A percentile compares a stretch with the other conserved stretches of the same genome.
Evolutionary conservation across 2,797 vertebrate species (phyloP).

Genomic region (Remorina albescens): DNA sequence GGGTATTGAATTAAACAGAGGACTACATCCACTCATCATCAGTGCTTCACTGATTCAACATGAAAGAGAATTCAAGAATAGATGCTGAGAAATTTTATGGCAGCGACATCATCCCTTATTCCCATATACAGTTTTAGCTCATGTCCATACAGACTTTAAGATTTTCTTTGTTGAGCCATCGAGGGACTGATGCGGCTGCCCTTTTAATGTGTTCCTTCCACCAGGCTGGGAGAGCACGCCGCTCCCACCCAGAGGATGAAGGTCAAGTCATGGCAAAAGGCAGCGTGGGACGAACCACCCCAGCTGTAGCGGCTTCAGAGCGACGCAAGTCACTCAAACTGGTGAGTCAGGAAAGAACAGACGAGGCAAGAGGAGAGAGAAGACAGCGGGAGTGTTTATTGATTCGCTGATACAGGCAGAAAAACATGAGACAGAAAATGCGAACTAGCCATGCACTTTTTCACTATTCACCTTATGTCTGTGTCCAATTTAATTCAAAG

Average conservation of each 20-base stretch:
- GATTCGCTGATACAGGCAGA: not conserved
- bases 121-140: not conserved
- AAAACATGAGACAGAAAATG: not conserved
- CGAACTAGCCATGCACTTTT: not conserved
- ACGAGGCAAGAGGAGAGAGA: too few species aligned
- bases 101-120: not conserved
- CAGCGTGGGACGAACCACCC: constrained; percentile 68
- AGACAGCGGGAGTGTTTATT: not conserved
- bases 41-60: not conserved
- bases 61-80: not conserved
- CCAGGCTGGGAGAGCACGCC: constrained; percentile 71
- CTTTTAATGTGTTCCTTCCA: not conserved
- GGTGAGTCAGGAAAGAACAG: constrained; percentile 79
- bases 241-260: constrained; percentile 81
- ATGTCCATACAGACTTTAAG: not conserved
- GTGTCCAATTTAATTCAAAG: not conserved
- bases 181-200: not conserved
- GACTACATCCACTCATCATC: not conserved
- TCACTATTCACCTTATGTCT: not conserved
- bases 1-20: not conserved
- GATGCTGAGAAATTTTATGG: not conserved
- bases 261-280: constrained; percentile 65
- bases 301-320: constrained; percentile 86
- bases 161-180: not conserved
- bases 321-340: constrained; percentile 89